These are phyloP conservation scores for Euzetes globulus DNA, from an alignment of 2,888 invertebrate genomes.

Conservation along the genomic window DNA sequence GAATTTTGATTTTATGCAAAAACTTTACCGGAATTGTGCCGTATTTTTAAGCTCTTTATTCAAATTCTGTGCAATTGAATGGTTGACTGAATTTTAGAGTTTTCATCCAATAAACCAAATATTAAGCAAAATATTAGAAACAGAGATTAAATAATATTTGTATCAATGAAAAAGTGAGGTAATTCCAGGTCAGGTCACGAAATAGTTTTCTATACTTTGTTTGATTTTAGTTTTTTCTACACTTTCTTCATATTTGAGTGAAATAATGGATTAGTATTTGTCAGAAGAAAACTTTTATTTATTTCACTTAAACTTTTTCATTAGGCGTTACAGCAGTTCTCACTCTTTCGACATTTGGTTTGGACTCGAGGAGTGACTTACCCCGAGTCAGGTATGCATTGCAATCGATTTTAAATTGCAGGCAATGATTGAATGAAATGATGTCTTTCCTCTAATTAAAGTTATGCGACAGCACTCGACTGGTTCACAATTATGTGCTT, in stretches of 20 bases:
- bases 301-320: constrained; percentile 29
- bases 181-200: no score
- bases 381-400: constrained; percentile 65
- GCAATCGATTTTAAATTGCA: background rate
- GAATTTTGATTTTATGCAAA: no score
- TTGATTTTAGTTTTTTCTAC: background rate
- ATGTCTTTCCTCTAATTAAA: background rate
- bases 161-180: no score
- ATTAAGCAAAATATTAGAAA: no score
- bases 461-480: constrained; percentile 83
- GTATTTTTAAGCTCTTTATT: no score
- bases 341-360: constrained; percentile 78
- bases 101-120: no score
- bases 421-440: no score
- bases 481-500: constrained; percentile 90
- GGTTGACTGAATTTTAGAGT: no score
- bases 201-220: no score
- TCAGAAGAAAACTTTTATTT: background rate
- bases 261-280: background rate
- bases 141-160: no score
- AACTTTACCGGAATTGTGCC: no score
- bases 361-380: constrained; percentile 80
- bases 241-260: background rate
- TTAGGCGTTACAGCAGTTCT: constrained; percentile 81
- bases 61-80: no score